Evolutionary conservation across 1,140 invertebrate genomes (phyloP), one percentile per base, ranked within the genome.

Genomic region (Ostrea denselamellosa): DNA sequence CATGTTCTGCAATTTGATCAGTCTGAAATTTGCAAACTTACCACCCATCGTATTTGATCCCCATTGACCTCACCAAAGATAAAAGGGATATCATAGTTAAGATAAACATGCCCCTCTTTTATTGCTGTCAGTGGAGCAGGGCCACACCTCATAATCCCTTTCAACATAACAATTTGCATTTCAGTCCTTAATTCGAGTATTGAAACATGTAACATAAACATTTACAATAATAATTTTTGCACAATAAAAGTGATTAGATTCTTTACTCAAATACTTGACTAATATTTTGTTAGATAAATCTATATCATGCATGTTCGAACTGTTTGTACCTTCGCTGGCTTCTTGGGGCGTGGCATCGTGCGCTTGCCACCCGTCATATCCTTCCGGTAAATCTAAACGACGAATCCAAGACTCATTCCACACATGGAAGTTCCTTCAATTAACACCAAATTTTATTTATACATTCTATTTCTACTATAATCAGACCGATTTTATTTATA

Each of bases 341-440:
- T 97, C 98, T 93, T 99, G 98, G 0, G 98, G 98, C 10, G 94
- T 94, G 2, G 92, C 92, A 91, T 94, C 94, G 89, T 93, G 90
- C 4, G 93, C 93, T 94, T 99, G 98, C 98, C 98, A 99, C 0
- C 98, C 98, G 17, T 96, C 96, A 92, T 97, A 98, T 9, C 97
- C 96, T 0, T 94, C 90, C 0, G 96, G 96, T 51, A 99, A 94
- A 94, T 99, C 98, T 4, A 97, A 96, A 34, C 98, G 95, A 81
- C 96, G 96, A 97, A 99, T 98, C 98, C 98, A 99, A 0, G 97
- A 97, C 85, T 99, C 98, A 94, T 98, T 98, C 98, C 98, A 99
- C 4, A 98, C 98, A 92, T 99, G 98, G 94, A 98, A 99, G 92
- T 98, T 99, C 97, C 95, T 93, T 56, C 3, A 19, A 71, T n/a